Conservation (phyloP, 2,113 vertebrate species). For the Sturnus vulgaris region DNA sequence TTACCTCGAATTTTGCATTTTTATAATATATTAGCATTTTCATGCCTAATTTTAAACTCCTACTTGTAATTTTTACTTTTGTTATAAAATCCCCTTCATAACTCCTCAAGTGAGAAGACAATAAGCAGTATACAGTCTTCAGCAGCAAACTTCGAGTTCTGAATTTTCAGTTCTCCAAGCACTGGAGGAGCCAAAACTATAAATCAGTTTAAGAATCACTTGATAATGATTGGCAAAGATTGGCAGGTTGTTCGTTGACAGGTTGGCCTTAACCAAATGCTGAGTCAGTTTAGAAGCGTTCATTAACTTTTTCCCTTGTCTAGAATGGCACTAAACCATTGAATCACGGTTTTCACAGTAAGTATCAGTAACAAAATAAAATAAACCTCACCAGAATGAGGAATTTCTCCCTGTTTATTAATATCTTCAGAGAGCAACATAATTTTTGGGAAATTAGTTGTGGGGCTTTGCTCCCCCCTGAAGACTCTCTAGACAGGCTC, state of each 20-base stretch:
- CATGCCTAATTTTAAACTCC: constrained; percentile 22
- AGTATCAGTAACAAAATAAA: neutral
- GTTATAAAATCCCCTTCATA: neutral
- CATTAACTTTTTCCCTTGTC: neutral
- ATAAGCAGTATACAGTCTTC: neutral
- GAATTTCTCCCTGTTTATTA: neutral
- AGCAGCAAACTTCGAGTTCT: neutral
- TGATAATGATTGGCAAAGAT: neutral
- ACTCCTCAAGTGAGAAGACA: neutral
- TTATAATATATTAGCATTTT: constrained; percentile 14
- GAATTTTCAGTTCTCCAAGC: neutral
- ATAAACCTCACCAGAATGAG: neutral
- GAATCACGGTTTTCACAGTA: fast-evolving
- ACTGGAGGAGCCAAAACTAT: neutral
- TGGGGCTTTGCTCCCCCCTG: neutral
- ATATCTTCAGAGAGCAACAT: neutral
- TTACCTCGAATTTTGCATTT: neutral
- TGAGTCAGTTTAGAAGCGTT: neutral
- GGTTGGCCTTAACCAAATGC: neutral
- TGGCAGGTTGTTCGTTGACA: neutral
- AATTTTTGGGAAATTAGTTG: neutral
- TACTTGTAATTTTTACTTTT: constrained; percentile 24
- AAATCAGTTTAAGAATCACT: neutral
- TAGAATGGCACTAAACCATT: neutral
- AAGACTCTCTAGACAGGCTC: neutral